These are phyloP conservation scores for Girardinus metallicus DNA, from an alignment of 2,797 vertebrate genomes.

Conservation along the genomic window DNA sequence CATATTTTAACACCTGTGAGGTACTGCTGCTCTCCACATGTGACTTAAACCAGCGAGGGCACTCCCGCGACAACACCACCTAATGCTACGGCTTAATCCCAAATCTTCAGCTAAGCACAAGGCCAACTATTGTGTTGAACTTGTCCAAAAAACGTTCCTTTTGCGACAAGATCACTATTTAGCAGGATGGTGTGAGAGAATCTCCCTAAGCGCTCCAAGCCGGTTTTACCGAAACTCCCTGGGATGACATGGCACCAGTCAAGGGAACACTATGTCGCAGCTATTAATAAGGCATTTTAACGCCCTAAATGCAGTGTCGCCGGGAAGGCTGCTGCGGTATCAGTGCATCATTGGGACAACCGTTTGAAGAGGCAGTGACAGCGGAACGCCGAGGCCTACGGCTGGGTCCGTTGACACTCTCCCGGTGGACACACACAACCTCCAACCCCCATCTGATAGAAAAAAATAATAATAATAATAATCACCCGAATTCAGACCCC, in stretches of 20 bases:
- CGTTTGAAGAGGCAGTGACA: conserved; percentile 15
- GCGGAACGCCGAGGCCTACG: conserved; percentile 11
- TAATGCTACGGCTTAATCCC: background rate
- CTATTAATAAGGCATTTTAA: conserved; percentile 75
- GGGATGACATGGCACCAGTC: conserved; percentile 57
- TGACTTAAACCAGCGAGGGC: conserved; percentile 18
- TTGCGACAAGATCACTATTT: conserved; percentile 61
- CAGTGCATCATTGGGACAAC: conserved; percentile 2
- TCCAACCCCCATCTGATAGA: conserved; percentile 18
- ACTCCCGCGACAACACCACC: background rate
- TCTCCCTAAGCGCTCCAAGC: conserved; percentile 68
- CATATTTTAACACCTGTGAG: conserved; percentile 25
- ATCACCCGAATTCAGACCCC: background rate
- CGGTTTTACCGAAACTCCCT: conserved; percentile 80
- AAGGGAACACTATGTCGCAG: conserved; percentile 72
- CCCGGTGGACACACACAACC: conserved; percentile 31
- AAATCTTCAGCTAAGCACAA: background rate
- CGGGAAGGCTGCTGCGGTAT: conserved; percentile 10
- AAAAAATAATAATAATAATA: too few species aligned
- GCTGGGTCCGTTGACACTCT: conserved; percentile 40
- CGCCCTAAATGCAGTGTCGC: conserved; percentile 49
- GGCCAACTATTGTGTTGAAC: background rate
- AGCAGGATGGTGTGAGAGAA: conserved; percentile 67
- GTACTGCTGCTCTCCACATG: conserved; percentile 3
- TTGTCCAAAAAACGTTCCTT: conserved; percentile 10